phyloP scores from a whole-genome alignment of 1,140 invertebrate species.

The Melanaphis sacchari region DNA sequence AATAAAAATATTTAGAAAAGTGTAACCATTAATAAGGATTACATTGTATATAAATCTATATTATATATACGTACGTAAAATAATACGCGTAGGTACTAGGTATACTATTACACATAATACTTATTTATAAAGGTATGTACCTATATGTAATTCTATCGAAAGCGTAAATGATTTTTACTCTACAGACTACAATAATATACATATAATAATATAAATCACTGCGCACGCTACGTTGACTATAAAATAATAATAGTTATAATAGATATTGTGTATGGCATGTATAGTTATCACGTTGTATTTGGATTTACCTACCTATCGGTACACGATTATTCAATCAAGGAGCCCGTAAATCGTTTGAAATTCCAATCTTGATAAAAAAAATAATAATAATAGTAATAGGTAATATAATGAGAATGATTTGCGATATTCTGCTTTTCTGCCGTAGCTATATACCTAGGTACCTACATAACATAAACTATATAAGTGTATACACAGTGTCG shows the following conservation, averaged over 20 bases:
- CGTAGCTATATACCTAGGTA: background rate
- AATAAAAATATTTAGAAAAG: no score
- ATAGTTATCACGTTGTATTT: background rate
- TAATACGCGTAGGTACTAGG: no score
- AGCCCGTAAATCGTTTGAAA: constrained; percentile 11
- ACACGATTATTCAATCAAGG: constrained; percentile 24
- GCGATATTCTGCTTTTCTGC: background rate
- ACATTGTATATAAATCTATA: no score
- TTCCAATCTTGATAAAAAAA: constrained; percentile 12
- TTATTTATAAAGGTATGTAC: no score
- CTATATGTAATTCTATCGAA: background rate
- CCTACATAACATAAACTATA: background rate
- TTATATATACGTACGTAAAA: no score
- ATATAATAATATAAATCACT: background rate
- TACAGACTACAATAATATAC: background rate
- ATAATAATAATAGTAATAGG: background rate
- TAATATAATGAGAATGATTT: constrained; percentile 10
- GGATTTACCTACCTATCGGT: background rate
- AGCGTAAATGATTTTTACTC: background rate
- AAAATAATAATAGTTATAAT: background rate
- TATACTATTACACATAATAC: no score
- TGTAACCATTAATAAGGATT: no score
- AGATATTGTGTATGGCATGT: background rate
- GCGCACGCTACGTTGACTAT: constrained; percentile 9
- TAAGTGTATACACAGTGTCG: background rate